Base-by-base conservation (phyloP, 2,113 vertebrate genomes). In the Eupsittula cactorum region DNA sequence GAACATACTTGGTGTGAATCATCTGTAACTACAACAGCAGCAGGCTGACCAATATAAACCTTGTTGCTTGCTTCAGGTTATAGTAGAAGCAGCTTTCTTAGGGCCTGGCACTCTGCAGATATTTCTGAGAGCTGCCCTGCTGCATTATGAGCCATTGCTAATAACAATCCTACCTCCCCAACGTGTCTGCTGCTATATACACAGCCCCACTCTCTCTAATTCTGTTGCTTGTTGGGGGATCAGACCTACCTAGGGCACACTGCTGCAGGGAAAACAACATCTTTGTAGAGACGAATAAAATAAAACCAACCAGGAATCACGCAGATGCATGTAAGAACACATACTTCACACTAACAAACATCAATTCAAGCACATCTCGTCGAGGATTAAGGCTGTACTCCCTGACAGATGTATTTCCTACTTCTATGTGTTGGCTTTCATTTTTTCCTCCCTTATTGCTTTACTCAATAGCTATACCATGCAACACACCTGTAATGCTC, bases 301-400 rank as follows among this genome's bases (percentile, higher is more conserved):
- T 21, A 65, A 86, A 76, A 81, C 2, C 37, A 75, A 37, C 15
- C 19, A 55, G 73, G 42, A 76, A 50, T 44, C 62, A 84, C 11
- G 0, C 15, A 35, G 75, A 31, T 23, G 27, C 28, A 2, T 39
- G 1, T 13, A 44, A 71, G 69, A 91, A 41, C 47, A 64, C 13
- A 86, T 5, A 10, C 29, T 84, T 78, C 0, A 0, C 2, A 3
- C 50, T 78, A 80, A 28, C 55, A 81, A 91, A 70, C 0, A 0
- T 76, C 83, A 73, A 23, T 31, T 24, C 65, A 75, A 76, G 74
- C 27, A 33, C 69, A 68, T 9, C 33, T 10, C 1, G 1, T 47
- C 75, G 23, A 42, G 77, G 59, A 53, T 12, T 25, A 52, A 83
- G 68, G 46, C 42, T 70, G 10, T 28, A 5, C 25, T 70, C 50